Evolutionary conservation across 2,113 vertebrate genomes (phyloP).

Genomic region (Cololabis saira): DNA sequence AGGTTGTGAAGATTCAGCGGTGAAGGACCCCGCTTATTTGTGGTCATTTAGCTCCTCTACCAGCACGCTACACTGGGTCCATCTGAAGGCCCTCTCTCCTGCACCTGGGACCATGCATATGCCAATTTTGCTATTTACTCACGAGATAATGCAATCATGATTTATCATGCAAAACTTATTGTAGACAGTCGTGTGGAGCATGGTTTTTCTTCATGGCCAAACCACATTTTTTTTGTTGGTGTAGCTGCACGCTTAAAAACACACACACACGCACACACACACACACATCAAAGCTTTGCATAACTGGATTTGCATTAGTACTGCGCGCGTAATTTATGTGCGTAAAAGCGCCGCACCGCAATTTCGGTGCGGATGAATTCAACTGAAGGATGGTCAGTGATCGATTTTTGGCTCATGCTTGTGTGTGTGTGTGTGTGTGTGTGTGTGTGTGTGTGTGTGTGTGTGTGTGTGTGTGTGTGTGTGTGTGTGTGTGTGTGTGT

Average conservation of each 20-base stretch:
- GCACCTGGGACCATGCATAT: conserved; percentile 69
- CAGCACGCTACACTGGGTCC: conserved; percentile 39
- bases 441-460: too few species aligned
- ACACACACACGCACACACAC: too few species aligned
- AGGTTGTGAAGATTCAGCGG: conserved; percentile 49
- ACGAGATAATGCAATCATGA: conserved; percentile 54
- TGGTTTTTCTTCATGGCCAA: conserved; percentile 56
- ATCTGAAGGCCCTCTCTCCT: conserved; percentile 50
- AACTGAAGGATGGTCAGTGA: conserved; percentile 23
- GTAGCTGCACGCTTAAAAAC: conserved; percentile 24
- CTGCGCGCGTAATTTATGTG: conserved; percentile 51
- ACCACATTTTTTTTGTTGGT: conserved; percentile 46
- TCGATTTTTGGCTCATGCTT: conserved; percentile 10
- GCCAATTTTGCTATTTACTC: conserved; percentile 64
- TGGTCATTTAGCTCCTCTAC: conserved; percentile 55
- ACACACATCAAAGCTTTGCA: conserved; percentile 53
- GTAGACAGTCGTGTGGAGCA: conserved; percentile 50
- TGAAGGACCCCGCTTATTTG: conserved; percentile 52
- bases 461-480: too few species aligned
- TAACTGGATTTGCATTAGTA: conserved; percentile 58
- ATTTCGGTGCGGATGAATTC: conserved; percentile 50
- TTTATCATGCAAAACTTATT: conserved; percentile 65
- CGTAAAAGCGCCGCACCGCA: conserved; percentile 49
- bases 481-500: too few species aligned
- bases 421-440: conserved; percentile 19